Conservation (phyloP, 2,888 invertebrate species). For the Acleris emargana region DNA sequence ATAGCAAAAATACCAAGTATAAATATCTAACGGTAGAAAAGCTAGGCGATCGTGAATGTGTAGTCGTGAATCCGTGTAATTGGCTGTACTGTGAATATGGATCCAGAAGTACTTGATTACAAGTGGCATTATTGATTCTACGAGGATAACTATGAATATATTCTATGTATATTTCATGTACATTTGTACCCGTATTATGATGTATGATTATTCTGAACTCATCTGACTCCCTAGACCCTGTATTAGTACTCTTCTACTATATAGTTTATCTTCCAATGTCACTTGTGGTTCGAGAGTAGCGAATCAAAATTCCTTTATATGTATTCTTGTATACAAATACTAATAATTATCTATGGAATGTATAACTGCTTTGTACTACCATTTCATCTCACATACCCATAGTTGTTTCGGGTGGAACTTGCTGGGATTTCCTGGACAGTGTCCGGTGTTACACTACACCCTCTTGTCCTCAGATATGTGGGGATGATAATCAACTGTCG, state of each 20-base stretch:
- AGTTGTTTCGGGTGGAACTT: constrained; percentile 60
- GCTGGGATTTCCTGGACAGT: constrained; percentile 68
- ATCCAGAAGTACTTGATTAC: constrained; percentile 33
- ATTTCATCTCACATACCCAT: constrained; percentile 53
- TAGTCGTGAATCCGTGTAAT: constrained; percentile 49
- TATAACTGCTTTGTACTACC: constrained; percentile 77
- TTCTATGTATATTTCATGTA: constrained; percentile 1
- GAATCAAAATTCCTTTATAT: constrained; percentile 38
- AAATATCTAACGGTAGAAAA: constrained; percentile 32
- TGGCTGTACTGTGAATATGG: constrained; percentile 40
- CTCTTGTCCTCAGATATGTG: constrained; percentile 1
- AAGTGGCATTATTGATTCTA: constrained; percentile 37
- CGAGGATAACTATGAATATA: background rate
- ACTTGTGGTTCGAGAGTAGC: constrained; percentile 38
- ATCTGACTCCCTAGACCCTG: constrained; percentile 13
- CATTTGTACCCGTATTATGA: constrained; percentile 6
- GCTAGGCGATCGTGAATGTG: constrained; percentile 45
- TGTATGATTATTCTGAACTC: background rate
- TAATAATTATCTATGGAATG: constrained; percentile 49
- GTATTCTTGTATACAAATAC: constrained; percentile 34
- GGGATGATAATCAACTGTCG: constrained; percentile 1
- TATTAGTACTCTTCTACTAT: constrained; percentile 20
- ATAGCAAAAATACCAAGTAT: constrained; percentile 33
- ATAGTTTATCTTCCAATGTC: constrained; percentile 32
- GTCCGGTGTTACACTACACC: constrained; percentile 33